A percentile compares a stretch with the other conserved stretches of the same genome.
Evolutionary conservation across 2,113 vertebrate species (phyloP).

Genomic region (Phrynosoma platyrhinos): DNA sequence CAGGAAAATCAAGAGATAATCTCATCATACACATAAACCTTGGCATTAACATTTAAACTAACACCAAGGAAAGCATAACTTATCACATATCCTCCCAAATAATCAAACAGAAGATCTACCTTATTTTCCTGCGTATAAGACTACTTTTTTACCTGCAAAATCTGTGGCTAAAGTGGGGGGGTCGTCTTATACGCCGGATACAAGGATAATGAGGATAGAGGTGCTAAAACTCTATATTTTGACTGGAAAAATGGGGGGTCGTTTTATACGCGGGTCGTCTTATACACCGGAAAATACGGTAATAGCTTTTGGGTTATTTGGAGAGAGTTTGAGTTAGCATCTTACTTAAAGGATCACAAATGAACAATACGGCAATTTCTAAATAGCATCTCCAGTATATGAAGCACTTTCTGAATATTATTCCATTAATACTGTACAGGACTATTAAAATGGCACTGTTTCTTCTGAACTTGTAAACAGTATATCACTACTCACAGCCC

Average conservation of each 20-base stretch:
- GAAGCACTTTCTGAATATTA: not conserved
- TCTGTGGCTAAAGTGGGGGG: no score
- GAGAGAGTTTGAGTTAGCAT: not conserved
- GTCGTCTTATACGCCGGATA: no score
- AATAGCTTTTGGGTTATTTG: not conserved
- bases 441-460: not conserved
- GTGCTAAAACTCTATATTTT: no score
- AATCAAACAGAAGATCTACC: not conserved
- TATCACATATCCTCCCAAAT: not conserved
- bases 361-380: not conserved
- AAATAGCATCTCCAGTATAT: not conserved
- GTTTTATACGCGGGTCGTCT: no score
- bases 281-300: no score
- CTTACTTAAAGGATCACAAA: not conserved
- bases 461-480: not conserved
- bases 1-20: slow-evolving; percentile 1
- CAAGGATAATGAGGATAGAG: no score
- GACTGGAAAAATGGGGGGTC: no score
- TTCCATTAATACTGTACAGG: not conserved
- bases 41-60: not conserved
- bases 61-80: not conserved
- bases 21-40: not conserved
- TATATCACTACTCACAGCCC: not conserved
- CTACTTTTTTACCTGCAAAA: no score
- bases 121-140: no score